Percentiles rank a stretch among this genome's conserved stretches.
phyloP scores from a whole-genome alignment of 2,888 invertebrate genomes.

The Tanytarsus gracilentus region DNA sequence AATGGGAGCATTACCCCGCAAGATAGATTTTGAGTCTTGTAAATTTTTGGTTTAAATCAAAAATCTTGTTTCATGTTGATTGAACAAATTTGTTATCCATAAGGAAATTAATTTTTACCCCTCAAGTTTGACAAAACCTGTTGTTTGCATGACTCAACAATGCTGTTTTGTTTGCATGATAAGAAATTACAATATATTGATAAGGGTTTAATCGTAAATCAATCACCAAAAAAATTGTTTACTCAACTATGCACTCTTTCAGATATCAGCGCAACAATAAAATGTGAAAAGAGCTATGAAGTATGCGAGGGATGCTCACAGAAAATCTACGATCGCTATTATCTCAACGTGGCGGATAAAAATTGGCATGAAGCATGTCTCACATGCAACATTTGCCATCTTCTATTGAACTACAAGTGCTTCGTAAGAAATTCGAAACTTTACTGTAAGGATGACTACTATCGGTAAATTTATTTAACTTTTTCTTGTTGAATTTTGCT shows the following conservation, averaged over 20 bases:
- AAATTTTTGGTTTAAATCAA: too few relatives aligned
- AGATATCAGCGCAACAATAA: conserved; percentile 51
- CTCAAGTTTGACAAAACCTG: too few relatives aligned
- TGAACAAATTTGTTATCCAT: too few relatives aligned
- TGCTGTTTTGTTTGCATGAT: neutral
- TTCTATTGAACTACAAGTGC: conserved; percentile 84
- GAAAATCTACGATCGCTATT: conserved; percentile 89
- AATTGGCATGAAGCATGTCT: conserved; percentile 97
- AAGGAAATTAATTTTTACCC: too few relatives aligned
- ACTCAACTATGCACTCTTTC: conserved; percentile 24
- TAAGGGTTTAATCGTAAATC: conserved; percentile 17
- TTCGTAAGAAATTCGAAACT: conserved; percentile 89
- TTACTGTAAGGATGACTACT: conserved; percentile 96
- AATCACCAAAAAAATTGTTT: conserved; percentile 18
- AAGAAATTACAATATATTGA: neutral
- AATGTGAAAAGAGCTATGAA: conserved; percentile 72
- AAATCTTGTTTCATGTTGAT: too few relatives aligned
- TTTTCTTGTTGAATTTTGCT: conserved; percentile 9
- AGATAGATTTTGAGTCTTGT: too few relatives aligned
- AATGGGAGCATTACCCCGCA: too few relatives aligned
- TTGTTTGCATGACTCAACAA: too few relatives aligned
- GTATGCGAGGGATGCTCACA: conserved; percentile 92
- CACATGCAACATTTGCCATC: conserved; percentile 87
- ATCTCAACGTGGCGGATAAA: conserved; percentile 87
- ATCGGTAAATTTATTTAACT: conserved; percentile 54